A percentile compares a stretch with the other conserved stretches of the same genome.
These are phyloP conservation scores for Spisula solida DNA, from an alignment of 2,888 invertebrate species.

Conservation along the genomic window DNA sequence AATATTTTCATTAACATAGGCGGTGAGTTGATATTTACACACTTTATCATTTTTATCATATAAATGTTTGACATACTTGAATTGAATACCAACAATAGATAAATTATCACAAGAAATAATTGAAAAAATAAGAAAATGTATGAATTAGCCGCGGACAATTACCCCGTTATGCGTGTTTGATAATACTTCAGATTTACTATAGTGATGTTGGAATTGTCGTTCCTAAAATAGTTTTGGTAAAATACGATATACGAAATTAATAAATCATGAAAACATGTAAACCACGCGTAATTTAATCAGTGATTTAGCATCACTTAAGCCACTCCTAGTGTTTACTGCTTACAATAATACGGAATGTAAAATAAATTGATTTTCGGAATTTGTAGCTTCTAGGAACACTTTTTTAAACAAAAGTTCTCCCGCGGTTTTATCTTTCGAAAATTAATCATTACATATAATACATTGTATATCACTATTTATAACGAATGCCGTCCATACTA, in stretches of 20 bases:
- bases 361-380: too few relatives aligned
- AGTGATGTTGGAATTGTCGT: background rate
- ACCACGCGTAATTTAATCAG: background rate
- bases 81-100: conserved; percentile 9
- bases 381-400: too few relatives aligned
- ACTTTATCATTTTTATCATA: conserved; percentile 24
- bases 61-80: background rate
- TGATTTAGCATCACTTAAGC: background rate
- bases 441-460: background rate
- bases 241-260: background rate
- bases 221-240: background rate
- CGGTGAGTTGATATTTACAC: background rate
- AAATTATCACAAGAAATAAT: background rate
- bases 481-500: background rate
- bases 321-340: background rate
- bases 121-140: background rate
- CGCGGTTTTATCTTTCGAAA: too few relatives aligned
- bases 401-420: too few relatives aligned
- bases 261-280: background rate
- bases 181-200: background rate
- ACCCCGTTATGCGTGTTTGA: background rate
- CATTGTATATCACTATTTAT: background rate
- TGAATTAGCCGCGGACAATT: conserved; percentile 11
- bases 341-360: background rate
- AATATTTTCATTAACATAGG: conserved; percentile 8